Conservation (phyloP, 2,888 invertebrate species). For the Anodontia alba region DNA sequence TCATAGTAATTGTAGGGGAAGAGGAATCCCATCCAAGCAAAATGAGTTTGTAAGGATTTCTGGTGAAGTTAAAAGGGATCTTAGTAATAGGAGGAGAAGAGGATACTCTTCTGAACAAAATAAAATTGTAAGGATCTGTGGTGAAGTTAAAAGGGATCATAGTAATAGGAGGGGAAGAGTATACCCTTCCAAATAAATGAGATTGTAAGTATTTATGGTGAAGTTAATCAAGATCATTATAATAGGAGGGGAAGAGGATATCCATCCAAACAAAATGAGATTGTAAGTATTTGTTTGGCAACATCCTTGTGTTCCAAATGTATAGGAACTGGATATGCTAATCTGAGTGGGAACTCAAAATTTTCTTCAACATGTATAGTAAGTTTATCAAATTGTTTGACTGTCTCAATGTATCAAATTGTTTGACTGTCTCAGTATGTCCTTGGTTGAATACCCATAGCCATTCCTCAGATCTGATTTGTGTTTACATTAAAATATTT, state of each 20-base stretch:
- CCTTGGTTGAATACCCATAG: no score
- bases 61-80: constrained; percentile 96
- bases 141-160: no score
- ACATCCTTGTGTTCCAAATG: no score
- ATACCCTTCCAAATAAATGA: constrained; percentile 93
- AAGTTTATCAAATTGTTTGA: no score
- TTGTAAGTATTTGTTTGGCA: constrained; percentile 91
- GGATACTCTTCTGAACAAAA: constrained; percentile 93
- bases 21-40: constrained; percentile 93
- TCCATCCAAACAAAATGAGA: constrained; percentile 94
- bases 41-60: no score
- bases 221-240: constrained; percentile 97
- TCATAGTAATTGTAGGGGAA: constrained; percentile 96
- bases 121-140: constrained; percentile 91
- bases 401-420: no score
- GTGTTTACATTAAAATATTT: no score
- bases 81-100: constrained; percentile 96
- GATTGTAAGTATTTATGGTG: constrained; percentile 91
- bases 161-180: constrained; percentile 94
- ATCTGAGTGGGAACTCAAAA: no score
- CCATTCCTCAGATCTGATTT: no score
- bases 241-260: constrained; percentile 94
- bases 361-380: no score
- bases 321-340: no score
- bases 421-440: no score